These are phyloP conservation scores for Collichthys lucidus DNA, from an alignment of 2,113 vertebrate genomes.

Conservation along the genomic window DNA sequence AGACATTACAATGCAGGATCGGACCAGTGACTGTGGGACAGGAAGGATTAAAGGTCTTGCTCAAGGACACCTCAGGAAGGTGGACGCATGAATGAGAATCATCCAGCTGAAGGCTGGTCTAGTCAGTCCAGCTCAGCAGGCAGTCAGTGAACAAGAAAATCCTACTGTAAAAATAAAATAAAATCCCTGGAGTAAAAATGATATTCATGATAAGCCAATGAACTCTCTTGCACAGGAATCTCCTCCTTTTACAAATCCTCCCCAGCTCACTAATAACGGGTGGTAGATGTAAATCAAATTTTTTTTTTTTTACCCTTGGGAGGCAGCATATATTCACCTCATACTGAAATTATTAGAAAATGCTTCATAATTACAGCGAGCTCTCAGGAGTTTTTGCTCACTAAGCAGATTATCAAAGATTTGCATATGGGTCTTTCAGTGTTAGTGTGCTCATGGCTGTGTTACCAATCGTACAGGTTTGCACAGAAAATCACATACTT, in stretches of 20 bases:
- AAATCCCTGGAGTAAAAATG: constrained; percentile 18
- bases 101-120: not conserved
- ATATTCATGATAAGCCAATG: constrained; percentile 53
- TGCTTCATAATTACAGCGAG: constrained; percentile 48
- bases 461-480: not conserved
- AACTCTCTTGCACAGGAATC: constrained; percentile 18
- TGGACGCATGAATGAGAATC: constrained; percentile 25
- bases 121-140: constrained; percentile 7
- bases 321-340: constrained; percentile 34
- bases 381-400: constrained; percentile 41
- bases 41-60: constrained; percentile 24
- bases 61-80: constrained; percentile 12
- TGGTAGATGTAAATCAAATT: constrained; percentile 58
- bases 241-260: constrained; percentile 14
- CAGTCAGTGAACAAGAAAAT: constrained; percentile 24
- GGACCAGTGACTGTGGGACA: not conserved
- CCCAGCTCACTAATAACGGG: constrained; percentile 41
- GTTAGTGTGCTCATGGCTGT: not conserved
- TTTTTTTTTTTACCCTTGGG: constrained; percentile 37
- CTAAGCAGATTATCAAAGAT: constrained; percentile 53
- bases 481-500: not conserved
- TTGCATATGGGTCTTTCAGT: constrained; percentile 16
- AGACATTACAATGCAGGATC: not conserved
- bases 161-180: constrained; percentile 14
- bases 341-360: constrained; percentile 53